Base-by-base conservation (phyloP, 2,113 vertebrate genomes). In the Pseudorectes ferrugineus region DNA sequence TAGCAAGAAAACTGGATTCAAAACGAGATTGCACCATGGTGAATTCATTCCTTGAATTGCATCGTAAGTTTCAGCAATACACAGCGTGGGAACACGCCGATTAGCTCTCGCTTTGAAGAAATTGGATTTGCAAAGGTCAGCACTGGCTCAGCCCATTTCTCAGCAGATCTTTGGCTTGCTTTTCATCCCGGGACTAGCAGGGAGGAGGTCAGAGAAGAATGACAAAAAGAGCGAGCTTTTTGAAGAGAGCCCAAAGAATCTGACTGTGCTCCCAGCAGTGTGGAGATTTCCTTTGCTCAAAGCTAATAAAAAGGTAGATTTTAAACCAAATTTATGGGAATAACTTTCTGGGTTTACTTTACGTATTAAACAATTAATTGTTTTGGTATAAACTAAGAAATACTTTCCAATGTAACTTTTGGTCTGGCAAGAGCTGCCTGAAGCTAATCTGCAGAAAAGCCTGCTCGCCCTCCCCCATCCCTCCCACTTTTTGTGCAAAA, bases 61-160 rank as follows among this genome's bases (percentile, higher is more conserved):
- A 93, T 55, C 55, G 36, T 83, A 70, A 14, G 19, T 95, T 96
- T 89, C 96, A 93, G 95, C 92, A 95, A 93, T 26, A 80, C 82
- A 85, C 78, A 95, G 95, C 43, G 88, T 96, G 94, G 95, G 93
- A 97, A 96, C 93, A 83, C 2, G 66, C 85, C 28, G 58, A 95
- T 94, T 90, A 96, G 72, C 78, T 94, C 85, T 89, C 0, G 1
- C 96, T 96, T 97, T 96, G 94, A 94, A 95, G 88, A 91, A 96
- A 96, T 77, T 77, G 85, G 94, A 96, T 96, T 97, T 96, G 92
- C 92, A 96, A 96, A 97, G 95, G 94, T 97, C 92, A 94, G 88
- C 94, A 95, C 93, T 46, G 55, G 82, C 92, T 96, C n/a, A 0
- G 93, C 92, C 90, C 82, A 90, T 93, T 97, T 97, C 94, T 97